Conservation (phyloP, 2,888 invertebrate species). For the Eueremaeus valkanovi region DNA sequence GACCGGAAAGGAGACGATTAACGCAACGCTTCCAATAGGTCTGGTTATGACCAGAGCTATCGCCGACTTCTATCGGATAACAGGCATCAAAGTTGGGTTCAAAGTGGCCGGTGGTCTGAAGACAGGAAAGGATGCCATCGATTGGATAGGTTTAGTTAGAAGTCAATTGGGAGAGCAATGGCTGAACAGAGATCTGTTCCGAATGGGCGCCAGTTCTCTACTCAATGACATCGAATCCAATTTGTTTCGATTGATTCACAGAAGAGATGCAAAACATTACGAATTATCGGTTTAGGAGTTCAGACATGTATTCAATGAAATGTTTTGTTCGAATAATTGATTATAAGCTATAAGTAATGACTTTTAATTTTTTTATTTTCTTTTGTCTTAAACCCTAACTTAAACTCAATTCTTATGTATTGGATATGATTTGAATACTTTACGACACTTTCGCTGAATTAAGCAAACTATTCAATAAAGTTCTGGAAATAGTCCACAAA, state of each 20-base stretch:
- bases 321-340: too few species aligned
- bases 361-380: too few species aligned
- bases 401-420: too few species aligned
- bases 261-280: conserved; percentile 20
- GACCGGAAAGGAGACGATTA: conserved; percentile 85
- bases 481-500: too few species aligned
- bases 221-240: conserved; percentile 66
- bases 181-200: conserved; percentile 71
- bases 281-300: conserved; percentile 34
- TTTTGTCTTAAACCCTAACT: too few species aligned
- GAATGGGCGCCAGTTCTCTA: conserved; percentile 91
- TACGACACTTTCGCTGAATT: too few species aligned
- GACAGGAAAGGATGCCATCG: conserved; percentile 74
- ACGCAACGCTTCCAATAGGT: conserved; percentile 86
- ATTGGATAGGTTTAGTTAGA: conserved; percentile 79
- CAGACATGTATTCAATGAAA: too few species aligned
- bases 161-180: conserved; percentile 80
- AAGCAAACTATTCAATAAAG: too few species aligned
- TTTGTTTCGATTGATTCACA: conserved; percentile 33
- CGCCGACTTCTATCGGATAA: conserved; percentile 66
- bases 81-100: conserved; percentile 69
- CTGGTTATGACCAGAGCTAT: conserved; percentile 93
- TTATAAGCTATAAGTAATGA: too few species aligned
- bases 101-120: conserved; percentile 97
- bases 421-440: too few species aligned